Percentiles rank a stretch among this genome's conserved stretches.
These are phyloP conservation scores for Lycocorax pyrrhopterus DNA, from an alignment of 2,113 vertebrate genomes.

Conservation along the genomic window DNA sequence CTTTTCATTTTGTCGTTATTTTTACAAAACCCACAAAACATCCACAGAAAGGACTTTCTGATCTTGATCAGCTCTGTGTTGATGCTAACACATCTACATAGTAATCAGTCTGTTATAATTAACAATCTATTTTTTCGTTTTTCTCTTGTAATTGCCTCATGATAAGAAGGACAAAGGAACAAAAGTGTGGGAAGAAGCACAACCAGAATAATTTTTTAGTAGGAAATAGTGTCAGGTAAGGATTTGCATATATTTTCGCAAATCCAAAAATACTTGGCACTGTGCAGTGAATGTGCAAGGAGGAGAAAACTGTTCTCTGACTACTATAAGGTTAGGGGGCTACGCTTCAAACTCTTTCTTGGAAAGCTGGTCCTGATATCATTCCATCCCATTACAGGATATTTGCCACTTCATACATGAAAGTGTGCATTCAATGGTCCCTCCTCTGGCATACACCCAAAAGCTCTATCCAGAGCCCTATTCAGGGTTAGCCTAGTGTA, in stretches of 20 bases:
- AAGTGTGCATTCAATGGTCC: constrained; percentile 30
- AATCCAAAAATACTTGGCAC: not conserved
- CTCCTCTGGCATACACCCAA: constrained; percentile 36
- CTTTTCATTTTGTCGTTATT: not conserved
- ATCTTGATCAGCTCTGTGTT: not conserved
- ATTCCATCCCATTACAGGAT: not conserved
- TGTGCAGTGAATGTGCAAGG: not conserved
- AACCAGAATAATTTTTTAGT: not conserved
- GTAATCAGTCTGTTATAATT: not conserved
- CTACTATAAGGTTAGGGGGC: not conserved
- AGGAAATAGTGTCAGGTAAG: not conserved
- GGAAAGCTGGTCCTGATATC: not conserved
- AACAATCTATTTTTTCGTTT: not conserved
- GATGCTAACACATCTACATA: not conserved
- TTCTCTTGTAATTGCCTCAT: not conserved
- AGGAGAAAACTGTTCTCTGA: not conserved
- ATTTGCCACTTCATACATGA: not conserved
- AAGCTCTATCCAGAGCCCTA: constrained; percentile 34
- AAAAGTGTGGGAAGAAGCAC: not conserved
- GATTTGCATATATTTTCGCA: not conserved
- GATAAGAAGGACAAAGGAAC: not conserved
- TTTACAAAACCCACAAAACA: not conserved
- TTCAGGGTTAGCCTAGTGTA: constrained; percentile 46
- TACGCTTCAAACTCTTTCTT: not conserved
- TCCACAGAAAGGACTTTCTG: not conserved